Evolutionary conservation across 92 coral and sea anemone species (phyloP).

Genomic region (Porites lobata): DNA sequence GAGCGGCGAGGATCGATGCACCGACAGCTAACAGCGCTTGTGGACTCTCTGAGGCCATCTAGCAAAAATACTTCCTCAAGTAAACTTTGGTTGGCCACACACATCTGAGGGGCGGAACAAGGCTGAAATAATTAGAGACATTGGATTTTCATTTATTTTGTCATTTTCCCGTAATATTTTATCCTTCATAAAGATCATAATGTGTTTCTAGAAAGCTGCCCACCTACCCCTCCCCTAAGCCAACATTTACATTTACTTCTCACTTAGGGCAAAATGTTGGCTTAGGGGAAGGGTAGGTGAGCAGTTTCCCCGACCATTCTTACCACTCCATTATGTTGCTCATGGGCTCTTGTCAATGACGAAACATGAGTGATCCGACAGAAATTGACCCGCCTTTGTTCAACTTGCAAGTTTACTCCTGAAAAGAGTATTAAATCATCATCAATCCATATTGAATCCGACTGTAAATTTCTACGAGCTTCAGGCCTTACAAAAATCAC

Average conservation of each 20-base stretch:
- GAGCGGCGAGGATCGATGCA: slow-evolving; percentile 31
- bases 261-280: too few relatives aligned
- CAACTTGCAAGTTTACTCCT: slow-evolving; percentile 7
- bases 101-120: slow-evolving; percentile 10
- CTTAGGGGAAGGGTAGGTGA: too few relatives aligned
- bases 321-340: not conserved
- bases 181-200: too few relatives aligned
- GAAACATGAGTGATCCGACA: not conserved
- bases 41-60: slow-evolving; percentile 8
- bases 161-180: not conserved
- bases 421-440: not conserved
- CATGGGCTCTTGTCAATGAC: not conserved
- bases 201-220: too few relatives aligned
- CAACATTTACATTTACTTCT: too few relatives aligned
- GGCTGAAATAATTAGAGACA: not conserved
- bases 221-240: too few relatives aligned
- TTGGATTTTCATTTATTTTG: not conserved
- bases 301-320: not conserved
- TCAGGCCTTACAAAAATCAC: too few relatives aligned
- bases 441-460: not conserved
- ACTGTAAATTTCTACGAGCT: too few relatives aligned
- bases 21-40: slow-evolving; percentile 35
- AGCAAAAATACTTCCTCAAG: slow-evolving; percentile 4
- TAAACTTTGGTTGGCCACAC: slow-evolving; percentile 6
- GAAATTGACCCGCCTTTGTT: not conserved